Conservation (phyloP, 2,113 vertebrate genomes). For the Zootoca vivipara region DNA sequence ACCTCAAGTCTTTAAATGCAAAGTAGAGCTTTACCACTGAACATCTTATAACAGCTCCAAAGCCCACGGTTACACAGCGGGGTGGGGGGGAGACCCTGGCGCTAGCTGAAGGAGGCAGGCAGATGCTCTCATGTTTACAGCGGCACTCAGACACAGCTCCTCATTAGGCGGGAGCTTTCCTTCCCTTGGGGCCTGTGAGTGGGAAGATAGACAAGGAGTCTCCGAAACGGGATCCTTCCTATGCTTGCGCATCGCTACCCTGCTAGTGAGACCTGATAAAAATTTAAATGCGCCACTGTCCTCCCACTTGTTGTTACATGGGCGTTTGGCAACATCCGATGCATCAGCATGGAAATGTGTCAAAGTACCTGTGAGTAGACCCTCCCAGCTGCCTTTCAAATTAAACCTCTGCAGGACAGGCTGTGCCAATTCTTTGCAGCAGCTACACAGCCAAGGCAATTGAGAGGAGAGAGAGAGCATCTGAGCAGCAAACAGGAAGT, state of each 20-base stretch:
- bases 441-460: constrained; percentile 24
- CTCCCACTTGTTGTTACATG: constrained; percentile 51
- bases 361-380: constrained; percentile 17
- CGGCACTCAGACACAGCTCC: neutral
- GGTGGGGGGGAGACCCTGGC: neutral
- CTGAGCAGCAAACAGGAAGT: neutral
- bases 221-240: constrained; percentile 47
- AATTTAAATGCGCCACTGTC: constrained; percentile 65
- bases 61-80: no score
- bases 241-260: constrained; percentile 24
- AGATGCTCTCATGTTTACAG: neutral
- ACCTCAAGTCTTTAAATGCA: no score
- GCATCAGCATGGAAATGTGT: constrained; percentile 59
- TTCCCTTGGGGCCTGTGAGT: constrained; percentile 3
- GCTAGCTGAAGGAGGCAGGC: neutral
- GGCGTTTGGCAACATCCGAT: constrained; percentile 55
- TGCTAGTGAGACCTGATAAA: constrained; percentile 59
- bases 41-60: neutral
- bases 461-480: neutral
- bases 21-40: no score
- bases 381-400: constrained; percentile 54
- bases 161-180: constrained; percentile 6
- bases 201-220: constrained; percentile 8
- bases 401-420: constrained; percentile 39
- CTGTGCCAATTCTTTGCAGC: constrained; percentile 50